phyloP scores from a whole-genome alignment of 2,797 vertebrate genomes.

The Coranthus polyacanthus region DNA sequence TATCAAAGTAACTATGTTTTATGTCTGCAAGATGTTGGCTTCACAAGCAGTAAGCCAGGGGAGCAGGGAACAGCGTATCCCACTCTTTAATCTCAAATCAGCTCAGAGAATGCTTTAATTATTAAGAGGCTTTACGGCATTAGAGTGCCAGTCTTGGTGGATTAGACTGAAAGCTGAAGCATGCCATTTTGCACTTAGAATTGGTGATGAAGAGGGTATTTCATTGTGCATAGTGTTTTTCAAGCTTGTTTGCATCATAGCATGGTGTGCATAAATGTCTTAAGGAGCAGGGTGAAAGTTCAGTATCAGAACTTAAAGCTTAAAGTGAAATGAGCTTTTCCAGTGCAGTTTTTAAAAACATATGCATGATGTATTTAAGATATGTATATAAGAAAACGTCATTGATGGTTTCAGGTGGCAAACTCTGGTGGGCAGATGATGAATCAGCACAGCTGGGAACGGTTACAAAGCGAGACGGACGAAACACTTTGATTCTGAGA shows the following conservation, averaged over 20 bases:
- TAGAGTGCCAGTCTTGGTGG: conserved; percentile 28
- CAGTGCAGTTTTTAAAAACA: too few species aligned
- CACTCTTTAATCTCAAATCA: conserved; percentile 55
- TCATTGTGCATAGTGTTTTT: conserved; percentile 26
- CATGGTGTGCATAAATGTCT: too few species aligned
- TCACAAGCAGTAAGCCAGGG: conserved; percentile 21
- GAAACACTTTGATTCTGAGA: conserved; percentile 87
- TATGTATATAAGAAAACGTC: too few species aligned
- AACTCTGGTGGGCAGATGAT: conserved; percentile 98
- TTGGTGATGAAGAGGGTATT: conserved; percentile 15
- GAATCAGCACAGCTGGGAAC: conserved; percentile 93
- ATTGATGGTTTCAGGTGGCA: conserved; percentile 87
- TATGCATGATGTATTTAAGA: too few species aligned
- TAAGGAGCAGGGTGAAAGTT: too few species aligned
- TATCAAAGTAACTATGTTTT: conserved; percentile 24
- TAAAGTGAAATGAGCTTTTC: too few species aligned
- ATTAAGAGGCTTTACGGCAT: conserved; percentile 43
- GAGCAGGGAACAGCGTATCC: conserved; percentile 22
- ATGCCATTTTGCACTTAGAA: conserved; percentile 18
- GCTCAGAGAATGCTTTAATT: conserved; percentile 52
- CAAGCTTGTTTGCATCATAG: conserved; percentile 19
- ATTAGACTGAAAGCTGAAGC: conserved; percentile 44
- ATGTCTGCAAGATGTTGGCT: conserved; percentile 24
- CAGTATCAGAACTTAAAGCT: too few species aligned
- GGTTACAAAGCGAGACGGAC: conserved; percentile 94